Base-by-base conservation (phyloP, 1,140 invertebrate species). In the Euglossa dilemma region DNA sequence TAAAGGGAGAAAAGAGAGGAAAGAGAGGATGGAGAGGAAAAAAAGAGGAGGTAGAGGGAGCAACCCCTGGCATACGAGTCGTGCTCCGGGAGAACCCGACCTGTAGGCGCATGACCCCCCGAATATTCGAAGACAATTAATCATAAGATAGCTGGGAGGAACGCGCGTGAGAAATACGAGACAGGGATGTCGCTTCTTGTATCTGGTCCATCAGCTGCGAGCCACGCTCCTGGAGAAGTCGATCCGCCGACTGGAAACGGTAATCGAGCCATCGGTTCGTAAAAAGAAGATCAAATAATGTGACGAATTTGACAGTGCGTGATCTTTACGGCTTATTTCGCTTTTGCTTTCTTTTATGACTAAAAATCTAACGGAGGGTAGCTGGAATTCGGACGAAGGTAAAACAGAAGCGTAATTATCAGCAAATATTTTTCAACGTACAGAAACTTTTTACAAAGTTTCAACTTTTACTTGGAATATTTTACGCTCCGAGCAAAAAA, bases 121-220 rank as follows among this genome's bases (percentile, higher is more conserved):
- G 63, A 73, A 86, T 87, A 87, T 85, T 85, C 79, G 70, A 72
- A 84, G 86, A 92, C 90, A 88, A 93, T 93, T 92, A 92, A 93
- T 93, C 92, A 93, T 90, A 92, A 84, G 86, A 89, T 86, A 83
- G 82, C 85, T 85, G 90, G 85, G 85, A 91, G 87, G 80, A 89
- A 87, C 87, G 84, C 86, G 89, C 92, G 92, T 93, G 92, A 93
- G 92, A 93, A 93, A 92, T 91, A 89, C 88, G 89, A 92, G 85
- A 90, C 89, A 90, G 87, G 84, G 88, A 70, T 74, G 83, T 89
- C 80, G 63, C 80, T 88, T 89, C 89, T 88, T 89, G 87, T 91
- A 85, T 86, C 82, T 86, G 84, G 87, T 86, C 71, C 71, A 80
- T 83, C 81, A 74, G 71, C 79, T 83, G 75, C 47, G 64, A 12